These are phyloP conservation scores for Varanus salvator DNA, from an alignment of 2,113 vertebrate genomes.

Conservation along the genomic window DNA sequence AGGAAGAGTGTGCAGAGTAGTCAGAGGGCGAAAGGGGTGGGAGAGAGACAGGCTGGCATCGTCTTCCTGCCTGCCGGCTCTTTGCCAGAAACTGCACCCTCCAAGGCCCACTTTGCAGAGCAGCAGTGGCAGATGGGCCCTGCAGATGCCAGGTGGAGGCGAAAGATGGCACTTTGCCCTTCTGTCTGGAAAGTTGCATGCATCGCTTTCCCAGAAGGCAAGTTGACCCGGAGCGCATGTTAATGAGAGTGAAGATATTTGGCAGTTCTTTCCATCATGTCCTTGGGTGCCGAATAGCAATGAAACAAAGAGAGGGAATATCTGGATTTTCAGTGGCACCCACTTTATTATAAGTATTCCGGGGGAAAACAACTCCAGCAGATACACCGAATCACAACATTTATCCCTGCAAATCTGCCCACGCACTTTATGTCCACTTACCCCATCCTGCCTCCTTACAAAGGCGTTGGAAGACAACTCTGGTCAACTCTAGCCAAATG, in stretches of 20 bases:
- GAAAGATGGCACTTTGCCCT: neutral
- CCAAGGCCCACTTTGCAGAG: neutral
- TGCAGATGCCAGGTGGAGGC: neutral
- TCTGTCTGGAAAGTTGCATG: neutral
- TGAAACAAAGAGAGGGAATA: neutral
- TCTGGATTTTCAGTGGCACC: constrained; percentile 47
- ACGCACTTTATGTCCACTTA: no score
- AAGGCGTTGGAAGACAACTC: neutral
- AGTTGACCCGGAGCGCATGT: constrained; percentile 59
- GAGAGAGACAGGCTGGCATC: neutral
- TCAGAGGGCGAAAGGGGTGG: neutral
- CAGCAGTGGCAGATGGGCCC: neutral
- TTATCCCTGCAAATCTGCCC: neutral
- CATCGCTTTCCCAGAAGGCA: constrained; percentile 40
- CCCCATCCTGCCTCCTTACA: no score
- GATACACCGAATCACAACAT: neutral
- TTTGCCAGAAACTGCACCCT: neutral
- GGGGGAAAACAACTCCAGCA: neutral
- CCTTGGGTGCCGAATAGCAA: constrained; percentile 17
- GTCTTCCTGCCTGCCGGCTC: neutral
- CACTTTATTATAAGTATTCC: constrained; percentile 38
- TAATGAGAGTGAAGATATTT: constrained; percentile 55
- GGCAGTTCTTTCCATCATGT: constrained; percentile 48
- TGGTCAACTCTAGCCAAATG: neutral
- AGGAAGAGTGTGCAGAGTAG: neutral